Evolutionary conservation across 2,888 invertebrate genomes (phyloP), one percentile per base, ranked within the genome.

Genomic region (Mechanitis mazaeus): DNA sequence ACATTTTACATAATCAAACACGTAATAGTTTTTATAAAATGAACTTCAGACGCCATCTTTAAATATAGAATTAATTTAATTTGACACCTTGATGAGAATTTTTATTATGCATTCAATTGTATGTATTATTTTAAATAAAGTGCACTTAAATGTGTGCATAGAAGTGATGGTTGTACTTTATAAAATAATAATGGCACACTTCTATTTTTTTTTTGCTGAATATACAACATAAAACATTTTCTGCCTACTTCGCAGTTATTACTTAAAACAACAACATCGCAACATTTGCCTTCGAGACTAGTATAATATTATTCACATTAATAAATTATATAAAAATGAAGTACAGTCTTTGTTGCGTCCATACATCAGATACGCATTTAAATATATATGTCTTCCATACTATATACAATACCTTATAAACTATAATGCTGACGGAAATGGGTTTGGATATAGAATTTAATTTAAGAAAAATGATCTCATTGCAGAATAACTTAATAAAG

Each of bases 321-420:
- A 77, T 80, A 76, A 80, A 79, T 78, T 72, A 76, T 73, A 71
- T 75, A 77, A 71, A 20, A 76, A 74, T 66, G 69, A 73, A 72
- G 74, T 69, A 76, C 82, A 83, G 81, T 83, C 81, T 81, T 77
- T 69, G 68, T 64, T 69, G 65, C 60, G 59, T 60, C 54, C 35
- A 61, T 59, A 55, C 47, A 61, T 59, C 3, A 54, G 33, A 55
- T 38, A 42, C 50, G 54, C 20, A 42, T 46, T 50, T 59, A 57
- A 58, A 46, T 33, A 61, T 54, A 55, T 56, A 11, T 45, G 54
- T 59, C 59, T 56, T 55, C 58, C 67, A 68, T 56, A 67, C 59
- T 61, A 60, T 68, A 28, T 68, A 60, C 59, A 61, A 53, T 62
- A 63, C 35, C 35, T 35, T 65, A 64, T 47, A 72, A 69, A 58